Evolutionary conservation across 2,113 vertebrate species (phyloP), one percentile per base, ranked within the genome.

Genomic region (Mellivora capensis): DNA sequence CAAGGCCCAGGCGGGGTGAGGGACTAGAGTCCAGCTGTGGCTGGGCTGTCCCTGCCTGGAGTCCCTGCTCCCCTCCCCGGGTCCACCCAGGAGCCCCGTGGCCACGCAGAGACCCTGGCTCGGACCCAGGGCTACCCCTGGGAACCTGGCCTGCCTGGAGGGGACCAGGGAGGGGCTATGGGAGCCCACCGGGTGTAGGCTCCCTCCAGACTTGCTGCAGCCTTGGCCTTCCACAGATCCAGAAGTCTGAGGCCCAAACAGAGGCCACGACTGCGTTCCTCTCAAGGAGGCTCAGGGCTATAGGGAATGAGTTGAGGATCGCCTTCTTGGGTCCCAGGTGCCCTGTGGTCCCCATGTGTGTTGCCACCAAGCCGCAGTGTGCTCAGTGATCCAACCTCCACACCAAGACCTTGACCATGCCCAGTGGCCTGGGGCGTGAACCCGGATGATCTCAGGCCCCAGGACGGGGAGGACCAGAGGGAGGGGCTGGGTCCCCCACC

Each of bases 161-260:
- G 1, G 18, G 44, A 4, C 31, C 3, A 0, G 44, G 11, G 13
- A 0, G 39, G 3, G 18, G 20, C 6, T n/a, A 0, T 0, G 0
- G 47, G 59, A 8, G 29, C 69, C 15, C n/a, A 62, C 25, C 31
- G 0, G 27, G 15, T 7, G 49, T 14, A 6, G 27, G 9, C 21
- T 37, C 77, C 54, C 12, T 54, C 27, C 15, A 1, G n/a, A 37
- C 69, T 23, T 27, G 0, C 11, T 1, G 6, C 7, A 10, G 57
- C 34, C 81, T 34, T 18, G 87, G 27, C n/a, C 1, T 18, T 61
- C 74, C 34, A 18, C 14, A 4, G 9, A 1, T 13, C 12, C 5
- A 85, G 64, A 81, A 59, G 17, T 54, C 15, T 6, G 42, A 72
- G 54, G 54, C 54, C 64, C 54, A 14, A 15, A 9, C 64, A 6